These are phyloP conservation scores for Centroberyx gerrardi DNA, from an alignment of 2,797 vertebrate species.

Conservation along the genomic window DNA sequence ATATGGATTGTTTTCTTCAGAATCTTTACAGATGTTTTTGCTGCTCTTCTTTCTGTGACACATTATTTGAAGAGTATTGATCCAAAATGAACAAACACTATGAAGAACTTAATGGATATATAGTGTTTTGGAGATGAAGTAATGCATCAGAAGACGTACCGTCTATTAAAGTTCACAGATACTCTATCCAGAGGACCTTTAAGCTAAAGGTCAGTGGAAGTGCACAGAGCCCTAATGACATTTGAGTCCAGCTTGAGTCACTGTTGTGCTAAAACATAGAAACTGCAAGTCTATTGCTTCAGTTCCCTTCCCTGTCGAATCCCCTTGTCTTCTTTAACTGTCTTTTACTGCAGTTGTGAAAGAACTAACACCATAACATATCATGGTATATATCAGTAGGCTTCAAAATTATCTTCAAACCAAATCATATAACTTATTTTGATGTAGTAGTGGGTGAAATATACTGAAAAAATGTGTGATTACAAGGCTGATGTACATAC, in stretches of 20 bases:
- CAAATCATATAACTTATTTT: background rate
- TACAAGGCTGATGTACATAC: background rate
- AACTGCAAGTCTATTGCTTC: background rate
- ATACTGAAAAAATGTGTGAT: background rate
- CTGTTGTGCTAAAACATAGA: conserved; percentile 15
- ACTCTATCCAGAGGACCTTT: conserved; percentile 37
- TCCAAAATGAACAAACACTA: too few species aligned
- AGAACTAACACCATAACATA: too few species aligned
- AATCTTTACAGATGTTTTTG: too few species aligned
- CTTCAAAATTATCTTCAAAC: background rate
- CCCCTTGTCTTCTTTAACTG: too few species aligned
- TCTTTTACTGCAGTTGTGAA: too few species aligned
- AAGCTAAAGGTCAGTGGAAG: conserved; percentile 72
- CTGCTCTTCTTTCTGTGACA: too few species aligned
- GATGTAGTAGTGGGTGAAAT: background rate
- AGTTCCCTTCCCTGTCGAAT: background rate
- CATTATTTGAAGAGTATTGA: too few species aligned
- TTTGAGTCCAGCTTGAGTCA: conserved; percentile 65
- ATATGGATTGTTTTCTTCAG: too few species aligned
- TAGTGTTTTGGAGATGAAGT: background rate
- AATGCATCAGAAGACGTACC: background rate
- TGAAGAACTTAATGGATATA: too few species aligned
- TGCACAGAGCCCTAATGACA: conserved; percentile 61
- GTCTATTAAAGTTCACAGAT: conserved; percentile 30
- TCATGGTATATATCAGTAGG: too few species aligned